These are phyloP conservation scores for Noturus placidus DNA, from an alignment of 2,113 vertebrate species.

Conservation along the genomic window DNA sequence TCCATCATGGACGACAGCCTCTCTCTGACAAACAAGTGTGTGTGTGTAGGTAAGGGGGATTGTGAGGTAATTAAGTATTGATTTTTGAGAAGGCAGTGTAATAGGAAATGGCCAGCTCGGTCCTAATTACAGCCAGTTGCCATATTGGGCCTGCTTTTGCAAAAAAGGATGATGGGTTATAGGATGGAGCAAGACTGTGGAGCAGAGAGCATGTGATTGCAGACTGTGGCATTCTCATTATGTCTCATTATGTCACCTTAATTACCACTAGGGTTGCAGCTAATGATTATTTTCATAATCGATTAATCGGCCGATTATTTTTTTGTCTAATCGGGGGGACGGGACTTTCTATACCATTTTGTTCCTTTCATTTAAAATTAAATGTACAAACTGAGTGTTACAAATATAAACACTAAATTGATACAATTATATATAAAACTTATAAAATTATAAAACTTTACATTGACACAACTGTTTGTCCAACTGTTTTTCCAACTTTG, in stretches of 20 bases:
- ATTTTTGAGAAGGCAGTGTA: conserved; percentile 47
- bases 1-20: conserved; percentile 18
- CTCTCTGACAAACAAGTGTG: conserved; percentile 13
- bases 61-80: conserved; percentile 58
- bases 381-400: too few relatives aligned
- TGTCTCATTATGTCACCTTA: conserved; percentile 42
- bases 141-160: conserved; percentile 32
- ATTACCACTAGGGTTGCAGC: background rate
- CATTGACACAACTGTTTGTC: too few relatives aligned
- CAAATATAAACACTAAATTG: too few relatives aligned
- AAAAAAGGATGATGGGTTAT: conserved; percentile 38
- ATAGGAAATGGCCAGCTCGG: conserved; percentile 48
- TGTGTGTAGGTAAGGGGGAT: conserved; percentile 5
- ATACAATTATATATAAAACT: too few relatives aligned
- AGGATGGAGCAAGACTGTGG: conserved; percentile 2
- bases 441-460: too few relatives aligned
- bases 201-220: conserved; percentile 16
- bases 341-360: too few relatives aligned
- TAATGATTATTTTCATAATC: too few relatives aligned
- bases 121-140: conserved; percentile 51
- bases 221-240: background rate
- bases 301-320: too few relatives aligned
- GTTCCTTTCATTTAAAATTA: too few relatives aligned
- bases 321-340: too few relatives aligned
- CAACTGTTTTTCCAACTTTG: too few relatives aligned